Evolutionary conservation across 2,113 vertebrate genomes (phyloP).

Genomic region (Mastomys coucha): DNA sequence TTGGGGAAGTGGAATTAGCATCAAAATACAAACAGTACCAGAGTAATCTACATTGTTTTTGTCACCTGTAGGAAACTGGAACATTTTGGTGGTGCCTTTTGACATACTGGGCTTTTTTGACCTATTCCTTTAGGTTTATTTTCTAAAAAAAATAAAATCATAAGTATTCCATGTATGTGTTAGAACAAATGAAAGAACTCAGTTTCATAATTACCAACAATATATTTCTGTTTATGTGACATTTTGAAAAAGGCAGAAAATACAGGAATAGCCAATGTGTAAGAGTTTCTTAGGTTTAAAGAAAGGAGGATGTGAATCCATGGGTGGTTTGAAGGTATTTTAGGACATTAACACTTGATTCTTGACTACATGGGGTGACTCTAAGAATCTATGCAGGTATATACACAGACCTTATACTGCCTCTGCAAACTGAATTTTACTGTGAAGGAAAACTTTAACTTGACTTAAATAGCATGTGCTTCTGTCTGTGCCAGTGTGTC

Average conservation of each 20-base stretch:
- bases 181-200: background rate
- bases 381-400: background rate
- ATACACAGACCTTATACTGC: background rate
- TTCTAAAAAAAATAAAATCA: background rate
- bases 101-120: background rate
- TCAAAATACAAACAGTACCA: too few species aligned
- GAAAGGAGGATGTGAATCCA: background rate
- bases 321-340: background rate
- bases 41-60: background rate
- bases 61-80: background rate
- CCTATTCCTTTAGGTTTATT: background rate
- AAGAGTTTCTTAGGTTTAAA: background rate
- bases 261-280: background rate
- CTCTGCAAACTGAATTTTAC: background rate
- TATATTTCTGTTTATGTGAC: background rate
- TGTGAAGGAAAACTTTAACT: background rate
- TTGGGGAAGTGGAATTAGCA: too few species aligned
- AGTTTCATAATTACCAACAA: background rate
- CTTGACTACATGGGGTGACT: background rate
- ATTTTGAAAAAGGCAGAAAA: constrained; percentile 33
- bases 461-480: background rate
- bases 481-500: background rate
- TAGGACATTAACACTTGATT: background rate
- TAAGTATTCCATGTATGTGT: background rate
- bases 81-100: background rate